A percentile compares a stretch with the other conserved stretches of the same genome.
Conservation (phyloP, 2,888 invertebrate species). For the Drosophila gaucha region DNA sequence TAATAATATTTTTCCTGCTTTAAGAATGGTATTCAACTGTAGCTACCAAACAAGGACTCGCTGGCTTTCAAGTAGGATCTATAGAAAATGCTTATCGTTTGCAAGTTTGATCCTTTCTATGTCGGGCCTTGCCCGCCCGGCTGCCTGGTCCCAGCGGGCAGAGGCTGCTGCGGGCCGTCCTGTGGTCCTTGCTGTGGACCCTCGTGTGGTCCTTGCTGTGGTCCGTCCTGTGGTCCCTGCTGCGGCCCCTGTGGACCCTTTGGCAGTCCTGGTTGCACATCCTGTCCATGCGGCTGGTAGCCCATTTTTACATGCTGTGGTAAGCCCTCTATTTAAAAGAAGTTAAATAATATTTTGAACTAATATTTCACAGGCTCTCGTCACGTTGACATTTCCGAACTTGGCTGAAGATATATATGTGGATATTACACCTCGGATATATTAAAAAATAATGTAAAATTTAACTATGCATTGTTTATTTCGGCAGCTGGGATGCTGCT, state of each 20-base stretch:
- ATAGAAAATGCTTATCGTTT: constrained; percentile 42
- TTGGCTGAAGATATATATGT: constrained; percentile 39
- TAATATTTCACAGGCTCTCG: too few relatives aligned
- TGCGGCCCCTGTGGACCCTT: constrained; percentile 42
- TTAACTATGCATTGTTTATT: not conserved
- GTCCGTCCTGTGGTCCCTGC: constrained; percentile 21
- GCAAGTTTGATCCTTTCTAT: constrained; percentile 64
- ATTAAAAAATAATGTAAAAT: constrained; percentile 9
- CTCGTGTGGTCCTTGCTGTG: constrained; percentile 26
- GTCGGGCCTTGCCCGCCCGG: constrained; percentile 67
- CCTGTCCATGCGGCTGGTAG: constrained; percentile 41
- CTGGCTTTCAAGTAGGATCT: not conserved
- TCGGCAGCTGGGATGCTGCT: constrained; percentile 15
- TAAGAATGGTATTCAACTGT: not conserved
- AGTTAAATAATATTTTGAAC: too few relatives aligned
- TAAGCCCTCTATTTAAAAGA: not conserved
- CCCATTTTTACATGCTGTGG: not conserved
- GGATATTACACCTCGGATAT: constrained; percentile 24
- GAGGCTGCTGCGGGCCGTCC: constrained; percentile 14
- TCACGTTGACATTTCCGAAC: too few relatives aligned
- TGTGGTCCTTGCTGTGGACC: constrained; percentile 16
- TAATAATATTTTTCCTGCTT: not conserved
- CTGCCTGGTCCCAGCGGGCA: constrained; percentile 28
- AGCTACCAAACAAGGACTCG: not conserved
- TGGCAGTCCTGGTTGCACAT: constrained; percentile 40